These are phyloP conservation scores for Semotilus atromaculatus DNA, from an alignment of 2,797 vertebrate species.

Conservation along the genomic window DNA sequence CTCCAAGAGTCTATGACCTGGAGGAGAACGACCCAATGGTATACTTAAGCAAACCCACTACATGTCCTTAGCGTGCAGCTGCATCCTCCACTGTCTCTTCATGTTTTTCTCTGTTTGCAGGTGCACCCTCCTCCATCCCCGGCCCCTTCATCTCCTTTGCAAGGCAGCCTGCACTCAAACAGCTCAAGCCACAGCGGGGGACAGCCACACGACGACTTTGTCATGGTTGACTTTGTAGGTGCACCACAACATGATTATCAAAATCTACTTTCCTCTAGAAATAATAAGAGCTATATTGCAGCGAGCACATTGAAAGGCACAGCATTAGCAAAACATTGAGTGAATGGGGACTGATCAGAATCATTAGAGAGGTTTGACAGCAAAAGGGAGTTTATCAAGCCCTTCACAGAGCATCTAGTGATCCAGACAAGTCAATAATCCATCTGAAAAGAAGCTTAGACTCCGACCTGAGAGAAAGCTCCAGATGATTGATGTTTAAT, in stretches of 20 bases:
- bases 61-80: background rate
- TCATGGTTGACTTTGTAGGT: conserved; percentile 97
- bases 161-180: conserved; percentile 91
- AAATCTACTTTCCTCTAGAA: background rate
- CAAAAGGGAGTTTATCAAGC: background rate
- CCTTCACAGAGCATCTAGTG: background rate
- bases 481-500: conserved; percentile 4
- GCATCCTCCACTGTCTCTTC: background rate
- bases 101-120: conserved; percentile 66
- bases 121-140: conserved; percentile 93
- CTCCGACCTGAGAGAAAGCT: conserved; percentile 8
- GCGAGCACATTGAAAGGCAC: background rate
- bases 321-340: background rate
- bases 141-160: conserved; percentile 85
- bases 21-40: conserved; percentile 96
- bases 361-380: background rate
- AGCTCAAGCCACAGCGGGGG: conserved; percentile 88
- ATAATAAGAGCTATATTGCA: background rate
- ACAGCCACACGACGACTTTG: conserved; percentile 92
- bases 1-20: conserved; percentile 86
- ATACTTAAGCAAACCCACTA: conserved; percentile 42
- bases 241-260: background rate
- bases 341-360: background rate
- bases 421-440: conserved; percentile 16
- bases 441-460: background rate